Evolutionary conservation across 1,140 invertebrate genomes (phyloP).

Genomic region (Pogonus chalceus): DNA sequence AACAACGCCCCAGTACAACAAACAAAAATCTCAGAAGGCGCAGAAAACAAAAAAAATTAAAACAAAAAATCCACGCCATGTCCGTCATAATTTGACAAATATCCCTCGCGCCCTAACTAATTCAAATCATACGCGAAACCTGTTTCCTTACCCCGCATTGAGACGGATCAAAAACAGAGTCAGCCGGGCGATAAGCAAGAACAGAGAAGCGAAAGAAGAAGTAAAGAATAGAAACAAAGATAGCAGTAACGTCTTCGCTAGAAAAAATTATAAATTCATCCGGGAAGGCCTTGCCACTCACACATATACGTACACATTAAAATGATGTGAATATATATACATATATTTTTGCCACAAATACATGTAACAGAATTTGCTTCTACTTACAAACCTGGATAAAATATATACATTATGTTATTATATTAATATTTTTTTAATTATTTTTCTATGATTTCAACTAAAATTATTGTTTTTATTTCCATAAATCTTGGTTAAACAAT

Average conservation of each 20-base stretch:
- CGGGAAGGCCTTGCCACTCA: neutral
- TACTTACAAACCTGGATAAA: no score
- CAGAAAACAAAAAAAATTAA: neutral
- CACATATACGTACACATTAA: neutral
- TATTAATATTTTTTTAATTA: no score
- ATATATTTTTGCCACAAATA: neutral
- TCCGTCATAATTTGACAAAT: conserved; percentile 4
- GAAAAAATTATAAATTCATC: conserved; percentile 7
- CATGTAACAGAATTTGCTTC: no score
- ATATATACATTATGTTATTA: no score
- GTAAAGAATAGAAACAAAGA: neutral
- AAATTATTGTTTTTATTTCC: no score
- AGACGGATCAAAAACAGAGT: neutral
- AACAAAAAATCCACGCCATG: neutral
- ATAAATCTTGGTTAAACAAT: no score
- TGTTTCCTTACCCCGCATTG: neutral
- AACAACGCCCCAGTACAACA: no score
- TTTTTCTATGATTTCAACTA: no score
- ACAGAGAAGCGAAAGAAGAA: neutral
- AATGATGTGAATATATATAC: neutral
- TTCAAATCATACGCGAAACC: neutral
- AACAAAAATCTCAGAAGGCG: no score
- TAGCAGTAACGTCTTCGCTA: no score
- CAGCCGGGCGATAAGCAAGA: neutral
- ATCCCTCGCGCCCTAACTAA: conserved; percentile 2